Evolutionary conservation across 2,113 vertebrate genomes (phyloP).

Genomic region (Pterophyllum scalare): DNA sequence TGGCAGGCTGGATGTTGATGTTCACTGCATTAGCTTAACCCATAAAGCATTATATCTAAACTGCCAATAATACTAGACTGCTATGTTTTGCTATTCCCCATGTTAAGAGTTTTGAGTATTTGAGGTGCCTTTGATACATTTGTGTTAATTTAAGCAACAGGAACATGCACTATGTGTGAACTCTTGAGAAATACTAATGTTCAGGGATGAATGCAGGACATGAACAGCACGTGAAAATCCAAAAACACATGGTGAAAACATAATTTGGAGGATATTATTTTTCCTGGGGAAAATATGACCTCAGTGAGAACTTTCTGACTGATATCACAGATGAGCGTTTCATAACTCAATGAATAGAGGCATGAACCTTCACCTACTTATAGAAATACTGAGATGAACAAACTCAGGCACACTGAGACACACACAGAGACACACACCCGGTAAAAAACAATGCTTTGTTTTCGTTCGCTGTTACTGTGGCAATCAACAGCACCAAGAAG

Average conservation of each 20-base stretch:
- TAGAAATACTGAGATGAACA: conserved; percentile 19
- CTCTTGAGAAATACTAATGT: conserved; percentile 29
- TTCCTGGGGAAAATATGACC: neutral
- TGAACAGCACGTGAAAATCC: neutral
- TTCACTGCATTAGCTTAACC: neutral
- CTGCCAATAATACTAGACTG: neutral
- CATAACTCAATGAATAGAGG: neutral
- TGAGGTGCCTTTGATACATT: neutral
- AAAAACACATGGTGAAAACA: conserved; percentile 20
- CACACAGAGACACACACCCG: neutral
- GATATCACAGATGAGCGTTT: neutral
- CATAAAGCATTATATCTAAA: neutral
- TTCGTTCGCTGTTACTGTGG: neutral
- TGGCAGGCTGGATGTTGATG: too few species aligned
- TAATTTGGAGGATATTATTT: neutral
- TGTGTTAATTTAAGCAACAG: neutral
- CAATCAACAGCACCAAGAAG: neutral
- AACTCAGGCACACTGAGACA: conserved; percentile 1
- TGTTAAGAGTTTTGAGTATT: neutral
- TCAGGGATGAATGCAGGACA: neutral
- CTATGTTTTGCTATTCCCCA: neutral
- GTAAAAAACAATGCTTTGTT: neutral
- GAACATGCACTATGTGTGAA: neutral
- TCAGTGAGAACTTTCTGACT: conserved; percentile 10
- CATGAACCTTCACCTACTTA: conserved; percentile 35